Evolutionary conservation across 2,888 invertebrate species (phyloP).

Genomic region (Andrena chrysosceles): DNA sequence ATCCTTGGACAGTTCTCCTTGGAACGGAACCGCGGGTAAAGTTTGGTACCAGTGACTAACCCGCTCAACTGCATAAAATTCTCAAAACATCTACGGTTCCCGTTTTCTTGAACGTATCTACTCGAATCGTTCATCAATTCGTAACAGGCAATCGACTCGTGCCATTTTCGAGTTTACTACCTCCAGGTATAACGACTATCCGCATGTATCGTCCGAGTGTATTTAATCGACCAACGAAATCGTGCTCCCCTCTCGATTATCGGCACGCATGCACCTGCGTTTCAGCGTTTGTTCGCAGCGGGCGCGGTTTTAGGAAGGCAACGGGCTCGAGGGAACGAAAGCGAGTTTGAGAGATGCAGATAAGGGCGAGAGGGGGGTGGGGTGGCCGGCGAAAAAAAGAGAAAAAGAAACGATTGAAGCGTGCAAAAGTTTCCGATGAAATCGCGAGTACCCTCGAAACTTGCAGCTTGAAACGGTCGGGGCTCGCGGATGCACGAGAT

Average conservation of each 20-base stretch:
- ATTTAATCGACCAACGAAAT: slow-evolving; percentile 56
- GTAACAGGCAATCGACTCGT: too few relatives aligned
- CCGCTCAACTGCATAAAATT: too few relatives aligned
- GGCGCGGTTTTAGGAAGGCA: slow-evolving; percentile 17
- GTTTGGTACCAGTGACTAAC: too few relatives aligned
- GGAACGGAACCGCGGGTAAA: neutral
- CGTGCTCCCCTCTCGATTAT: slow-evolving; percentile 47
- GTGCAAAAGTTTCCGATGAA: slow-evolving; percentile 81
- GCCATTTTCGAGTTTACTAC: neutral
- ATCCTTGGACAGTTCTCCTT: neutral
- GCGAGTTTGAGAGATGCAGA: slow-evolving; percentile 49
- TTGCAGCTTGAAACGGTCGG: slow-evolving; percentile 73
- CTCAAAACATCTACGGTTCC: too few relatives aligned
- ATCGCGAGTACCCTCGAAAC: slow-evolving; percentile 80
- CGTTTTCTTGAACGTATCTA: too few relatives aligned
- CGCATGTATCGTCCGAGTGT: slow-evolving; percentile 5
- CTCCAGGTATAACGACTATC: neutral
- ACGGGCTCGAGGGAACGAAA: slow-evolving; percentile 38
- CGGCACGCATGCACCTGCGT: slow-evolving; percentile 41
- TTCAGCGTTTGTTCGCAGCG: slow-evolving; percentile 36
- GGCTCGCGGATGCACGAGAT: slow-evolving; percentile 76
- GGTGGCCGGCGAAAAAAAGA: slow-evolving; percentile 9
- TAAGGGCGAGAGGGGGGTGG: slow-evolving; percentile 31
- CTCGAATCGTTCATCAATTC: too few relatives aligned
- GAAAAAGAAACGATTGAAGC: slow-evolving; percentile 68